These are phyloP conservation scores for Abscondita cerata DNA, from an alignment of 2,888 invertebrate species.

Conservation along the genomic window DNA sequence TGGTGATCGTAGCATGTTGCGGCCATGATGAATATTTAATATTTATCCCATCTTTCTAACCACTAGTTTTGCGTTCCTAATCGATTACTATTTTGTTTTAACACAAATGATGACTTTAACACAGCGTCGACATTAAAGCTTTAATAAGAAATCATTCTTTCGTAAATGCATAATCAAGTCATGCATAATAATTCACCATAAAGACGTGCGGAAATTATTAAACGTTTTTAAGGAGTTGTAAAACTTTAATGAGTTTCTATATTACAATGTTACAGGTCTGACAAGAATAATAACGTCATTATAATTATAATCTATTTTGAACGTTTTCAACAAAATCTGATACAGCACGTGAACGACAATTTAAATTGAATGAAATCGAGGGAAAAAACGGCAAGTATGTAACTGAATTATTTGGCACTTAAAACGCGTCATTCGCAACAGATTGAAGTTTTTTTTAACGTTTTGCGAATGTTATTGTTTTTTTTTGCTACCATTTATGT, in stretches of 20 bases:
- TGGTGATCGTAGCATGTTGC: slow-evolving; percentile 49
- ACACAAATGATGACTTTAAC: too few species aligned
- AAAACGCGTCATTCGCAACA: too few species aligned
- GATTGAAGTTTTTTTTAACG: too few species aligned
- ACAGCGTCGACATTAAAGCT: not conserved
- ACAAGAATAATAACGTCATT: slow-evolving; percentile 5
- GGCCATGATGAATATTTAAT: slow-evolving; percentile 55
- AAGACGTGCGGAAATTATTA: slow-evolving; percentile 12
- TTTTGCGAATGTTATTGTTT: too few species aligned
- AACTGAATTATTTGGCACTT: too few species aligned
- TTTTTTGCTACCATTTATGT: too few species aligned
- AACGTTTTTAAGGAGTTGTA: slow-evolving; percentile 9
- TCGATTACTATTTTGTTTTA: too few species aligned
- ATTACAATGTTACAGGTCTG: slow-evolving; percentile 6
- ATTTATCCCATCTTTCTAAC: slow-evolving; percentile 41
- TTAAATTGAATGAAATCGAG: too few species aligned
- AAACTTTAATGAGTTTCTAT: slow-evolving; percentile 12
- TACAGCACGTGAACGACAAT: too few species aligned
- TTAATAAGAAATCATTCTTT: slow-evolving; percentile 4
- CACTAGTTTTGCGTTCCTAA: not conserved
- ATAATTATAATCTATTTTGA: slow-evolving; percentile 6
- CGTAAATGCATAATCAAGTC: not conserved
- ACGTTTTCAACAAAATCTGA: not conserved
- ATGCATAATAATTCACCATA: slow-evolving; percentile 8
- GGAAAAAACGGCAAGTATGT: too few species aligned